Evolutionary conservation across 1,140 invertebrate genomes (phyloP).

Genomic region (Chionoecetes opilio): DNA sequence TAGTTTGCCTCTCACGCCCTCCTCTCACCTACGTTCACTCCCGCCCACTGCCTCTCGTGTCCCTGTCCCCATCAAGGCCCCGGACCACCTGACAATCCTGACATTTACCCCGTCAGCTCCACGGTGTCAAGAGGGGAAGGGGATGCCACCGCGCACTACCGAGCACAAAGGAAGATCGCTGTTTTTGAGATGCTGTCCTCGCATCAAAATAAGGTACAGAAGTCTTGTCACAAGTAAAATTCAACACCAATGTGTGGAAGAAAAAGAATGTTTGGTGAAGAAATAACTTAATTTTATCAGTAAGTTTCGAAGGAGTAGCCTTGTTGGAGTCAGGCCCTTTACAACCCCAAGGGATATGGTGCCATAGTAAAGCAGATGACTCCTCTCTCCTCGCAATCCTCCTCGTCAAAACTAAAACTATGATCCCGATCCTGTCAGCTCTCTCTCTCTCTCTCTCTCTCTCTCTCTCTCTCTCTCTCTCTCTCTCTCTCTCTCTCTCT

Average conservation of each 20-base stretch:
- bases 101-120: not conserved
- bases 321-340: no score
- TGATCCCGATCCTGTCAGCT: no score
- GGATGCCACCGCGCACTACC: not conserved
- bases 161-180: no score
- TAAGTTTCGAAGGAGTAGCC: no score
- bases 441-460: no score
- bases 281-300: not conserved
- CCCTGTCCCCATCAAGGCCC: not conserved
- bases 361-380: no score
- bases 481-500: no score
- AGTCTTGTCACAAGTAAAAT: not conserved
- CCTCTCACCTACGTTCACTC: conserved; percentile 3
- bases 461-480: no score
- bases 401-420: no score
- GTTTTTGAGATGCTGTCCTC: not conserved
- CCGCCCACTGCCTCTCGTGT: not conserved
- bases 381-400: no score
- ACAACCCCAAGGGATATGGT: no score
- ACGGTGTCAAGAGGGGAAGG: not conserved
- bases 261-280: not conserved
- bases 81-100: no score
- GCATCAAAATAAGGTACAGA: not conserved
- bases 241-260: not conserved
- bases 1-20: not conserved